phyloP scores from a whole-genome alignment of 2,113 vertebrate genomes.

The Sciurus niger region DNA sequence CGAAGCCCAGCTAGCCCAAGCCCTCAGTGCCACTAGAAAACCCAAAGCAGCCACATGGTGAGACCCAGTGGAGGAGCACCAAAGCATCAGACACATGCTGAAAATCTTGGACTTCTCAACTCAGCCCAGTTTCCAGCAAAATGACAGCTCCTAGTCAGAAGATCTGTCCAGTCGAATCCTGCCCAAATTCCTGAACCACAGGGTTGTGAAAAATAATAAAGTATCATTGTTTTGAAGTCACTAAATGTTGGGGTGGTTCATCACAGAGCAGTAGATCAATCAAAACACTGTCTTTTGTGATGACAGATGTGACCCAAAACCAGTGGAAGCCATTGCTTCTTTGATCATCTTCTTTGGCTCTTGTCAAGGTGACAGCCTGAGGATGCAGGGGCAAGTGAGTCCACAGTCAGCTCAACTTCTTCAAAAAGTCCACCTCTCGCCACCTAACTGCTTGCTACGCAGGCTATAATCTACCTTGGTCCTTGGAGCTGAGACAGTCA shows the following conservation, averaged over 20 bases:
- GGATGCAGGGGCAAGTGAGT: not conserved
- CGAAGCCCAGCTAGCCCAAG: not conserved
- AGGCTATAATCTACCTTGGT: not conserved
- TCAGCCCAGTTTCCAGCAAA: not conserved
- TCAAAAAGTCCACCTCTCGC: not conserved
- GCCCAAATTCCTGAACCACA: not conserved
- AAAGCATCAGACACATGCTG: not conserved
- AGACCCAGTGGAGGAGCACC: not conserved
- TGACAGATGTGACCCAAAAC: too few species aligned
- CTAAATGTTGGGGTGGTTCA: not conserved
- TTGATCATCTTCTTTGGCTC: not conserved
- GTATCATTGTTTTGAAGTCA: not conserved
- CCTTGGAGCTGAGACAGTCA: not conserved
- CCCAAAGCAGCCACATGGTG: not conserved
- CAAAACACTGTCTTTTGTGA: not conserved
- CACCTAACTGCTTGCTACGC: rapidly evolving
- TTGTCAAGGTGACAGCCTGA: not conserved
- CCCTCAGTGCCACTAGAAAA: not conserved
- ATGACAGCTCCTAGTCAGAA: not conserved
- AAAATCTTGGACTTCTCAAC: not conserved
- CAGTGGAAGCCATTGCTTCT: not conserved
- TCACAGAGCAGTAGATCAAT: not conserved
- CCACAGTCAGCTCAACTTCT: not conserved
- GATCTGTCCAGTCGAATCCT: not conserved
- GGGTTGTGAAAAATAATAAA: not conserved